Percentiles rank a stretch among this genome's conserved stretches.
These are phyloP conservation scores for Gymnothorax javanicus DNA, from an alignment of 2,797 vertebrate genomes.

Conservation along the genomic window DNA sequence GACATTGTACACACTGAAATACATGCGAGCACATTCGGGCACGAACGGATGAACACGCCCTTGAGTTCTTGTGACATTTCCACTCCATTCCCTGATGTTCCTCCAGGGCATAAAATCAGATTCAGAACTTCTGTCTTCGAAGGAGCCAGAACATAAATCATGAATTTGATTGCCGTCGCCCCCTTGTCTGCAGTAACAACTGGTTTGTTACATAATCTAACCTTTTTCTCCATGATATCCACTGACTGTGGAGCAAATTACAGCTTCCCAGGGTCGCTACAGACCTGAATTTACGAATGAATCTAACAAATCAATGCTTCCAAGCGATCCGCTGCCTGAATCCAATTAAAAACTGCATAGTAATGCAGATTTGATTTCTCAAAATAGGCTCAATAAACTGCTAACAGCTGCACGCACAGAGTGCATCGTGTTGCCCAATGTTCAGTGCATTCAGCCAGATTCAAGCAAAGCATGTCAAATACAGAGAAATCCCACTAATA, in stretches of 20 bases:
- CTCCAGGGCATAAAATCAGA: constrained; percentile 50
- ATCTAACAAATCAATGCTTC: neutral
- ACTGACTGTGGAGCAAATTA: neutral
- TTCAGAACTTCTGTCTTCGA: constrained; percentile 44
- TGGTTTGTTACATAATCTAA: constrained; percentile 1
- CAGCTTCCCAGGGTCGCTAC: neutral
- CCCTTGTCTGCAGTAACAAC: constrained; percentile 8
- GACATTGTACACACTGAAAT: neutral
- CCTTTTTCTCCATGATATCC: neutral
- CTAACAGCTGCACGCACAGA: neutral
- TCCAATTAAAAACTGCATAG: neutral
- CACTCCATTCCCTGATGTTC: constrained; percentile 46
- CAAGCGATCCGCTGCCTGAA: neutral
- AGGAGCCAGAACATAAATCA: constrained; percentile 39
- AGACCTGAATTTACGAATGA: neutral
- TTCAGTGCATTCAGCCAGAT: too few relatives aligned
- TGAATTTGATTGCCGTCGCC: constrained; percentile 43
- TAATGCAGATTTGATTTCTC: neutral
- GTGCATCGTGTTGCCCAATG: neutral
- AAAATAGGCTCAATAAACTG: neutral
- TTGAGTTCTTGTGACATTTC: constrained; percentile 34
- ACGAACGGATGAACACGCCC: neutral
- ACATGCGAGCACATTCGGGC: neutral
- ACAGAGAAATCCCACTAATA: neutral
- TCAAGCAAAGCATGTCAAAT: too few relatives aligned